Evolutionary conservation across 2,113 vertebrate genomes (phyloP), one percentile per base, ranked within the genome.

Genomic region (Pterocles burchelli): DNA sequence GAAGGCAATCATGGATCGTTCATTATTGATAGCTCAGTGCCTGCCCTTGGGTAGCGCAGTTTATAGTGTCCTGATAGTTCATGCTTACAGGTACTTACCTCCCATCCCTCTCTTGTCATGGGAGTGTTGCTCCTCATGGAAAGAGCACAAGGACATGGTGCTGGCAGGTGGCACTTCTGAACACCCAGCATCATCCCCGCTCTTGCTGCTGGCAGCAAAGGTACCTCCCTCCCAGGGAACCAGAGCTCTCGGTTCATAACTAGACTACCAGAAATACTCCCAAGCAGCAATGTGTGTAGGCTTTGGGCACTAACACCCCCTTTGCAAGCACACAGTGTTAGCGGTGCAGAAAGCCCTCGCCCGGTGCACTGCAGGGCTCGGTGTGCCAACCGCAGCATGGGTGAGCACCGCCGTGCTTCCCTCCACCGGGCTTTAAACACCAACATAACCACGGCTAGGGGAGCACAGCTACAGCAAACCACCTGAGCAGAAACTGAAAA

Each of bases 361-460:
- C 5, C 48, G 0, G 0, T 6, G 72, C 46, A 5, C 58, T 3
- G 59, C 76, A 28, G 34, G 45, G 1, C 2, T 1, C 6, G 3
- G 33, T 2, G 2, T 4, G 34, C 33, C n/a, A 7, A 19, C 48
- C 22, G 75, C 66, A 33, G 43, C 59, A 1, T 16, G 0, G 3
- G 8, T 0, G 22, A 65, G 52, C 29, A 0, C 38, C 1, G 66
- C 41, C 61, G 0, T 0, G 10, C 52, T 65, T 2, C 55, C 38
- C n/a, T 18, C 10, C 2, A 11, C 33, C 6, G 38, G 16, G 26
- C 0, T 81, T 38, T 9, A 26, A 63, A 28, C 0, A 24, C 63
- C 9, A 1, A 28, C 43, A 38, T 6, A 10, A 34, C 43, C 20
- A 31, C 0, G 26, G 2, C 21, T 2, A 28, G 67, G 22, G 2